phyloP scores from a whole-genome alignment of 2,888 invertebrate genomes.

The Tanytarsus gracilentus region DNA sequence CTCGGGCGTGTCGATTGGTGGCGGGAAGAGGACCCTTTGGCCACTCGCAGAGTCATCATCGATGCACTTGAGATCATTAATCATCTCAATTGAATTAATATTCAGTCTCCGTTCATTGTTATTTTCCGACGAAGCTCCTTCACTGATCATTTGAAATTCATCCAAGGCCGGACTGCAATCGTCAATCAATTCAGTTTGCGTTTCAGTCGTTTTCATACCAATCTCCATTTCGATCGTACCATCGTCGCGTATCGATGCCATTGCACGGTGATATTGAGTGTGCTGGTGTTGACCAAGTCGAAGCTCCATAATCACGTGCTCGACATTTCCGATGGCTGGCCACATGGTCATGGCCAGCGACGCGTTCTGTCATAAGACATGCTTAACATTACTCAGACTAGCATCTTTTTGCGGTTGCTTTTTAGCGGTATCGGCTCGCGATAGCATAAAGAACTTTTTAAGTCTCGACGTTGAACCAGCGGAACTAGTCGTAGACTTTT shows the following conservation, averaged over 20 bases:
- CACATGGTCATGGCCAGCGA: constrained; percentile 42
- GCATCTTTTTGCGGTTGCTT: constrained; percentile 14
- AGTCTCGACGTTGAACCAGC: constrained; percentile 8
- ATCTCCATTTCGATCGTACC: background rate
- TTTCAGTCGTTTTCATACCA: constrained; percentile 26
- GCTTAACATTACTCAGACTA: constrained; percentile 32
- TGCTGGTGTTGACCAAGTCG: background rate
- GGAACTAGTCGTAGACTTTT: constrained; percentile 14
- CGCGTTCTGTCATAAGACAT: constrained; percentile 44
- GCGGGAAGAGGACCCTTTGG: background rate
- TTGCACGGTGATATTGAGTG: background rate
- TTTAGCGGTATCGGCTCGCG: constrained; percentile 16
- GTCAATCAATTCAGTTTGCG: constrained; percentile 25
- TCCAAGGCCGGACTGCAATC: constrained; percentile 3
- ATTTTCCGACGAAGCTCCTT: background rate
- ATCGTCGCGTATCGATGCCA: background rate
- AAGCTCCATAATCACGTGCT: background rate
- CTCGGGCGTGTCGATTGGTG: constrained; percentile 16
- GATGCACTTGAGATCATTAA: constrained; percentile 14
- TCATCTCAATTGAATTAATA: constrained; percentile 15
- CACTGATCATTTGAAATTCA: constrained; percentile 8
- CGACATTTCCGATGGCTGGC: constrained; percentile 40
- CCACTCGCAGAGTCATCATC: constrained; percentile 22
- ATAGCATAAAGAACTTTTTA: constrained; percentile 22
- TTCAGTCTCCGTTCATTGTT: background rate